phyloP scores from a whole-genome alignment of 2,888 invertebrate species.

The Nowickia ferox region DNA sequence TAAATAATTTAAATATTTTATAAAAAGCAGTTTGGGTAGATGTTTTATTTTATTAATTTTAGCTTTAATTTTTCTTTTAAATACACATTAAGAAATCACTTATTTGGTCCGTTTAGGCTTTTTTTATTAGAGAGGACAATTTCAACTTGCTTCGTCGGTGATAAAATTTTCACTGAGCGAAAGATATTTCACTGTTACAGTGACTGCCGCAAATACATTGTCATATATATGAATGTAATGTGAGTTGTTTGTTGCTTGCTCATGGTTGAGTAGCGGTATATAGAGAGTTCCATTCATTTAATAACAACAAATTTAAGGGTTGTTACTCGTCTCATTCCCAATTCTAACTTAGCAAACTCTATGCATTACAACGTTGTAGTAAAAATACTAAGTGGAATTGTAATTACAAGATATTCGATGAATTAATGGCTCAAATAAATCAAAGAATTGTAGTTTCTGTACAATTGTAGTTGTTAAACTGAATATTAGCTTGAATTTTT shows the following conservation, averaged over 20 bases:
- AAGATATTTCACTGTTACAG: slow-evolving; percentile 54
- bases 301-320: slow-evolving; percentile 46
- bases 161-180: slow-evolving; percentile 82
- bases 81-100: slow-evolving; percentile 7
- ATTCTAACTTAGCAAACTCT: not conserved
- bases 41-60: slow-evolving; percentile 11
- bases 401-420: not conserved
- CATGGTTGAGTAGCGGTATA: slow-evolving; percentile 17
- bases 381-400: slow-evolving; percentile 1
- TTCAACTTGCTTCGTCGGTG: slow-evolving; percentile 81
- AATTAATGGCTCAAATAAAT: not conserved
- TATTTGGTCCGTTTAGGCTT: not conserved
- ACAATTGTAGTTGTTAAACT: not conserved
- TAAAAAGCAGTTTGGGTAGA: not conserved
- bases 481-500: not conserved
- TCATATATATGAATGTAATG: slow-evolving; percentile 24
- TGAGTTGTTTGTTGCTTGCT: not conserved
- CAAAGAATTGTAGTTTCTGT: not conserved
- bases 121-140: slow-evolving; percentile 54
- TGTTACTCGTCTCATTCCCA: not conserved
- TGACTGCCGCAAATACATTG: slow-evolving; percentile 22
- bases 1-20: not conserved
- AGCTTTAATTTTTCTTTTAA: not conserved
- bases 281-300: slow-evolving; percentile 47
- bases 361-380: not conserved